A percentile compares a stretch with the other conserved stretches of the same genome.
Evolutionary conservation across 2,113 vertebrate species (phyloP).

Genomic region (Melanerpes aurifrons): DNA sequence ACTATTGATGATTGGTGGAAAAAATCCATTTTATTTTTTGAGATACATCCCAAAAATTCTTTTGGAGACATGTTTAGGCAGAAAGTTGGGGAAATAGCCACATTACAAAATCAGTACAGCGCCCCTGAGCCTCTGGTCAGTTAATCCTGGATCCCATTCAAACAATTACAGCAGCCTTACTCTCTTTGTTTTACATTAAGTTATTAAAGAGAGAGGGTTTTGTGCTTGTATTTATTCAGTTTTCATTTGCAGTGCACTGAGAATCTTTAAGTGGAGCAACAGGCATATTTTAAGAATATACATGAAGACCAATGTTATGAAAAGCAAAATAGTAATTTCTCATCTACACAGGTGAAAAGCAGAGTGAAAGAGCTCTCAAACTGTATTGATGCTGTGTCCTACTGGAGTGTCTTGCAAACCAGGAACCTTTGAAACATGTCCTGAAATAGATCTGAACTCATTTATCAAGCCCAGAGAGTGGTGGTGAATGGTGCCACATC

Average conservation of each 20-base stretch:
- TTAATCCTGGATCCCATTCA: not conserved
- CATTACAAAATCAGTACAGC: not conserved
- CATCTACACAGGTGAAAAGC: not conserved
- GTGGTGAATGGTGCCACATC: no score
- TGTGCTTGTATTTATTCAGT: not conserved
- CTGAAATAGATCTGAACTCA: not conserved
- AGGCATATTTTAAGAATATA: not conserved
- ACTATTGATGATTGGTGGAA: not conserved
- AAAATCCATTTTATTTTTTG: not conserved
- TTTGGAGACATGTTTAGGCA: not conserved
- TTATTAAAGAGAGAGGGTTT: not conserved
- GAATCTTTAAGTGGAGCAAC: not conserved
- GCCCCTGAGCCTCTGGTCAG: not conserved
- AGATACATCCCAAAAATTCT: not conserved
- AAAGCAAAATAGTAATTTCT: not conserved
- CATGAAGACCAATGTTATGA: not conserved
- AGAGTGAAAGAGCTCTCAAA: not conserved
- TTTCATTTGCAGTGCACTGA: not conserved
- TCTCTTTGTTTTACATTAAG: not conserved
- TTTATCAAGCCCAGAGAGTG: no score
- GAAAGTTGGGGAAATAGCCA: not conserved
- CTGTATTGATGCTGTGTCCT: rapidly evolving
- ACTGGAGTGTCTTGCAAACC: not conserved
- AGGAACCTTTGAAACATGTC: not conserved
- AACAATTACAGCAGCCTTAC: not conserved